Conservation (phyloP, 92 coral and sea anemone genomes). For the Heliopora coerulea region DNA sequence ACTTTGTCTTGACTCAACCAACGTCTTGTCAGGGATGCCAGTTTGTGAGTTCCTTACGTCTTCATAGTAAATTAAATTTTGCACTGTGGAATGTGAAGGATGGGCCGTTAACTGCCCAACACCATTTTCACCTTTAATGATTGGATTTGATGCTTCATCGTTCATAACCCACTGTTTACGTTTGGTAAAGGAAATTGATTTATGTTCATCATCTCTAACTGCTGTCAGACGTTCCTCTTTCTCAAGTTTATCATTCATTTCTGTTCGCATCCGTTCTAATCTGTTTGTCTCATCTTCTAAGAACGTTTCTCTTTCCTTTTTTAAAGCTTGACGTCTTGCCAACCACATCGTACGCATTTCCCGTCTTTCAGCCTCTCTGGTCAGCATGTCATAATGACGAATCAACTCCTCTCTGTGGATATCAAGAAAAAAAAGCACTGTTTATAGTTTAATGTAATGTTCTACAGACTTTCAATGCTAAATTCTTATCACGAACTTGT, state of each 20-base stretch:
- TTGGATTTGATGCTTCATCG: neutral
- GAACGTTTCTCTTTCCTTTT: constrained; percentile 64
- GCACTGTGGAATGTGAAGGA: constrained; percentile 58
- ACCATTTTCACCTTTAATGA: neutral
- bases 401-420: constrained; percentile 76
- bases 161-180: constrained; percentile 1
- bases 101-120: constrained; percentile 32
- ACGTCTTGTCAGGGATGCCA: neutral
- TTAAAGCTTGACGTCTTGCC: constrained; percentile 66
- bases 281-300: constrained; percentile 70
- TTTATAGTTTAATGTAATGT: neutral
- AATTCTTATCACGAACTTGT: too few relatives aligned
- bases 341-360: constrained; percentile 83
- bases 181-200: neutral
- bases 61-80: constrained; percentile 46
- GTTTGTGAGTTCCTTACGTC: neutral
- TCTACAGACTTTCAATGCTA: too few relatives aligned
- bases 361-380: constrained; percentile 67
- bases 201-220: neutral
- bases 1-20: neutral
- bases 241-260: constrained; percentile 7
- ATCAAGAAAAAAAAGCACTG: neutral
- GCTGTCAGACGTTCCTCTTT: neutral
- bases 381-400: constrained; percentile 79
- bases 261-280: constrained; percentile 48